These are phyloP conservation scores for Nowickia ferox DNA, from an alignment of 2,888 invertebrate genomes.

Conservation along the genomic window DNA sequence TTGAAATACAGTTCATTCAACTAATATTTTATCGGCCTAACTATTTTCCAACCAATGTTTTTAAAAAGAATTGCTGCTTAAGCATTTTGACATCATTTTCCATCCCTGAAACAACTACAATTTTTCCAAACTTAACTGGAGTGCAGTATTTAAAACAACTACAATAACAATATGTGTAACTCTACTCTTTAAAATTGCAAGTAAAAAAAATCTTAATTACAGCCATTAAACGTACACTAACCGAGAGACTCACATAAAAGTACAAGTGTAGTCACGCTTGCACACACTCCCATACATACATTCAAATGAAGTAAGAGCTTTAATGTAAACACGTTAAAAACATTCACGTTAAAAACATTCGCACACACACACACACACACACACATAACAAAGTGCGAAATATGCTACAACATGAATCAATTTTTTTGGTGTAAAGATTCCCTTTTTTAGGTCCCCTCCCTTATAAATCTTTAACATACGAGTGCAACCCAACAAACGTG, in stretches of 20 bases:
- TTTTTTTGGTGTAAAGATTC: conserved; percentile 50
- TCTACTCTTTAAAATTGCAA: conserved; percentile 40
- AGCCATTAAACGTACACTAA: conserved; percentile 68
- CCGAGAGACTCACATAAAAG: conserved; percentile 32
- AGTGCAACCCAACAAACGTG: neutral
- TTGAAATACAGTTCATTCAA: no score
- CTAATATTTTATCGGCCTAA: no score
- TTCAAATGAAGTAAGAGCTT: conserved; percentile 28
- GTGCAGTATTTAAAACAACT: conserved; percentile 43
- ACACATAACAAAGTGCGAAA: conserved; percentile 43
- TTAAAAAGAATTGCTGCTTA: no score
- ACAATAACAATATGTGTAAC: conserved; percentile 18
- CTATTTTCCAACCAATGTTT: no score
- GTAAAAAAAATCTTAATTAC: conserved; percentile 67
- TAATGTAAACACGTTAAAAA: conserved; percentile 52
- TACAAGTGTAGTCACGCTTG: neutral
- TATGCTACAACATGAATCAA: conserved; percentile 58
- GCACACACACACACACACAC: conserved; percentile 14
- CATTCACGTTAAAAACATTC: conserved; percentile 4
- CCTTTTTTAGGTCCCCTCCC: neutral
- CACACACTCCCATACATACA: neutral
- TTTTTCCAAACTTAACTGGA: conserved; percentile 34
- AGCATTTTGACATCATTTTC: no score
- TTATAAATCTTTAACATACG: conserved; percentile 25
- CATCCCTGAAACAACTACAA: neutral